Conservation (phyloP, 2,797 vertebrate species). For the Sebastes variabilis region DNA sequence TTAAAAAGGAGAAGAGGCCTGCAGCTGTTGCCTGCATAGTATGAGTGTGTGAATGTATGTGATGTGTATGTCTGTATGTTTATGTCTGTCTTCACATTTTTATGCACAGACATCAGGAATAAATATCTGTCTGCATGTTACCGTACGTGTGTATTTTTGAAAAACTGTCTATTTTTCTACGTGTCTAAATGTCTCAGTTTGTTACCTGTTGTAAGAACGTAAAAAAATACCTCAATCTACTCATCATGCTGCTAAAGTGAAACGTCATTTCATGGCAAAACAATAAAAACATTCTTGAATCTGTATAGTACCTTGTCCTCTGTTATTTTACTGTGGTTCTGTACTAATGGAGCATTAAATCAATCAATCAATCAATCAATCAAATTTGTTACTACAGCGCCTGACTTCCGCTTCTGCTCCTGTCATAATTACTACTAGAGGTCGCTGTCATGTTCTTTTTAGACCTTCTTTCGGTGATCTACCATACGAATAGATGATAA, state of each 20-base stretch:
- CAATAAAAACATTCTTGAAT: constrained; percentile 59
- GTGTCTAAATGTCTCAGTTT: constrained; percentile 38
- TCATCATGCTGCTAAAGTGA: constrained; percentile 87
- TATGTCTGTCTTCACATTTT: constrained; percentile 27
- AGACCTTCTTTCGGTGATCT: too few relatives aligned
- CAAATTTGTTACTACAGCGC: too few relatives aligned
- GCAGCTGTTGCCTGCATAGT: constrained; percentile 49
- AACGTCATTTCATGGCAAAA: constrained; percentile 62
- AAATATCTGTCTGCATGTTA: constrained; percentile 37
- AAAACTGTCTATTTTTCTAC: constrained; percentile 56
- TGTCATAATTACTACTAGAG: too few relatives aligned
- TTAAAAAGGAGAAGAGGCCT: constrained; percentile 56
- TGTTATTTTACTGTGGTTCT: not conserved
- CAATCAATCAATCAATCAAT: not conserved
- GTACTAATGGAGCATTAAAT: not conserved
- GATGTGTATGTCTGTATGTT: constrained; percentile 13
- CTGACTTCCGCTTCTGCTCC: too few relatives aligned
- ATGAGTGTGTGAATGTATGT: constrained; percentile 10
- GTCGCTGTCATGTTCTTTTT: too few relatives aligned
- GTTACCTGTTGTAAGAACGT: constrained; percentile 59
- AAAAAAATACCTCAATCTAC: constrained; percentile 87
- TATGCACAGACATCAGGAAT: constrained; percentile 49
- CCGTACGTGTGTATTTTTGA: constrained; percentile 27
- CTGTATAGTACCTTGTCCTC: not conserved
- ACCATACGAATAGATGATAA: too few relatives aligned